A percentile compares a stretch with the other conserved stretches of the same genome.
These are phyloP conservation scores for Coendou prehensilis DNA, from an alignment of 2,797 vertebrate species.

Conservation along the genomic window DNA sequence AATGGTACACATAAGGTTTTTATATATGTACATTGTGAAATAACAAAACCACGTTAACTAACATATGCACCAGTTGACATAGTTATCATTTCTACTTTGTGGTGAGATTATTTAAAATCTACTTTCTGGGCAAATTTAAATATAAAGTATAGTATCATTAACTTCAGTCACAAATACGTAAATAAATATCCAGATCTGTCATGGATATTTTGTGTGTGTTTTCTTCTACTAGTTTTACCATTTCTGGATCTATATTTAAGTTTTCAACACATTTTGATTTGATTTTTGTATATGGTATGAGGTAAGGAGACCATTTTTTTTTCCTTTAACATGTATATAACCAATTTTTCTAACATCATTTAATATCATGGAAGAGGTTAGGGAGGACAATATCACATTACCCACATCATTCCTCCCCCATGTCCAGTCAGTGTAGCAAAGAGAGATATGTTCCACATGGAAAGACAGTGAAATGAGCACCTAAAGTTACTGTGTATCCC, in stretches of 20 bases:
- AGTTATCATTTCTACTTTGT: not conserved
- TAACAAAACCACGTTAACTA: not conserved
- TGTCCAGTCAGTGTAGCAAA: not conserved
- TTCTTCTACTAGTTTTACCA: not conserved
- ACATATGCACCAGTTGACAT: not conserved
- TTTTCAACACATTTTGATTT: not conserved
- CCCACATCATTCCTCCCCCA: not conserved
- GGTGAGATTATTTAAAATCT: not conserved
- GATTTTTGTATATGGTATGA: not conserved
- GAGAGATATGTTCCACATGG: not conserved
- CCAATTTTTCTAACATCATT: not conserved
- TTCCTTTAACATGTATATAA: not conserved
- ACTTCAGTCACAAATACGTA: not conserved
- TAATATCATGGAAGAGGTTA: not conserved
- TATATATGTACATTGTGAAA: not conserved
- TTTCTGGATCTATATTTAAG: not conserved
- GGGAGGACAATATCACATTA: not conserved
- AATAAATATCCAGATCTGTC: not conserved
- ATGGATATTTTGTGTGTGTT: not conserved
- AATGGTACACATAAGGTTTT: not conserved
- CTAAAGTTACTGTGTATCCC: not conserved
- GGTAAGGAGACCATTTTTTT: not conserved
- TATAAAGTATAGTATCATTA: not conserved
- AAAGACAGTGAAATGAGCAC: not conserved
- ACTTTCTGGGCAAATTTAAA: not conserved